A percentile compares a stretch with the other conserved stretches of the same genome.
Evolutionary conservation across 2,113 vertebrate genomes (phyloP).

Genomic region (Tricholaema leucomelas): DNA sequence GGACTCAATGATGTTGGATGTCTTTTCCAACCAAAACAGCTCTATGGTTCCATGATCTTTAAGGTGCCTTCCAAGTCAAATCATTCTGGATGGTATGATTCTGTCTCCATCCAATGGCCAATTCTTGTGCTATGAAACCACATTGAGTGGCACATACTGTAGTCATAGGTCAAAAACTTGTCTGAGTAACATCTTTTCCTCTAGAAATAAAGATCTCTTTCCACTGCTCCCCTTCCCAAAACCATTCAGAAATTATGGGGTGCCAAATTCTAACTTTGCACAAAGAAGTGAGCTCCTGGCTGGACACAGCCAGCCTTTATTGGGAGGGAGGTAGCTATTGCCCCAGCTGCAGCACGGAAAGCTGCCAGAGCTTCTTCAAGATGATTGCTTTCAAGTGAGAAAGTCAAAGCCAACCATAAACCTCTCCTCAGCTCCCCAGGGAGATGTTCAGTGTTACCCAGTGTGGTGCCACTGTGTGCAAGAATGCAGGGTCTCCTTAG

Average conservation of each 20-base stretch:
- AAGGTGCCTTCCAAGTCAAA: too few relatives aligned
- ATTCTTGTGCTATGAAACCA: neutral
- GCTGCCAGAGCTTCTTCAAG: neutral
- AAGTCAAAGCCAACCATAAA: accelerated
- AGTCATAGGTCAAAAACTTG: neutral
- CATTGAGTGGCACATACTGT: neutral
- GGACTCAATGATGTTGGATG: too few relatives aligned
- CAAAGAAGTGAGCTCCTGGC: neutral
- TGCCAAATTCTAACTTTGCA: accelerated
- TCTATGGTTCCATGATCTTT: too few relatives aligned
- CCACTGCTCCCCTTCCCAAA: neutral
- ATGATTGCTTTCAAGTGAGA: neutral
- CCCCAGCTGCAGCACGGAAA: neutral
- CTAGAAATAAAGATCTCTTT: neutral
- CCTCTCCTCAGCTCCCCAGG: accelerated
- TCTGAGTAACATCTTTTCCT: accelerated
- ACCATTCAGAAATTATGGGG: neutral
- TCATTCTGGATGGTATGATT: neutral
- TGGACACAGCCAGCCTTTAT: neutral
- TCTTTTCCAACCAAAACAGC: too few relatives aligned
- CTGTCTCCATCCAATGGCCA: accelerated
- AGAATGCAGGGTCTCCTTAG: accelerated
- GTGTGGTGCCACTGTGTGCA: accelerated
- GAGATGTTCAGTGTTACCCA: accelerated
- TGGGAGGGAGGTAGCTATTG: neutral